Evolutionary conservation across 2,113 vertebrate genomes (phyloP), one percentile per base, ranked within the genome.

Genomic region (Synodontis membranacea): DNA sequence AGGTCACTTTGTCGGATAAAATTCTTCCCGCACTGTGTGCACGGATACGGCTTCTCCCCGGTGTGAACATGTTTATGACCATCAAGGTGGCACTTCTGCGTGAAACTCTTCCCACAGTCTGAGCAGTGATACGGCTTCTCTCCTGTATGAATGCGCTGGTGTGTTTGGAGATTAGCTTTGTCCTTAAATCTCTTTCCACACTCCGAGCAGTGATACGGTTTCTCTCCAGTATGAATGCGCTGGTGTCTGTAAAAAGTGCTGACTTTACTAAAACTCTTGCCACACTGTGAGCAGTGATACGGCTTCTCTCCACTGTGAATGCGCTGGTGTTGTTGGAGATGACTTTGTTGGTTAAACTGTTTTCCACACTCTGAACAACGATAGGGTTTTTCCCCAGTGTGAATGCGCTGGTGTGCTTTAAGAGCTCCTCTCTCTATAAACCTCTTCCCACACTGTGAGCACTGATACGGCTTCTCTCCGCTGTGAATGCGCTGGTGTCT

Each of bases 121-220:
- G 44, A 46, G 72, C 72, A 75, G 25, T n/a, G 25, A 46, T 75
- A 75, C 12, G 42, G 72, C 25, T 46, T 75, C 12, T 75, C 72
- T 75, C 72, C 72, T 1, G 42, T 75, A 25, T 75, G 72, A n/a
- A 44, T 75, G 37, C 72, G 42, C 42, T 75, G 42, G 72, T 75
- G 42, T 14, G 25, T 46, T 1, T 46, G 42, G 42, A 75, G 37
- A 75, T 75, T 75, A 28, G 42, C 25, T 46, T 75, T 75, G 72
- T 46, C 68, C 37, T 70, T 70, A 46, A 46, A 75, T 7, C 42
- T 75, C 72, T 75, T 75, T 7, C 72, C 37, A 75, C 72, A 75
- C 37, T 70, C 7, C 2, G 19, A 23, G 19, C 34, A 70, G 10
- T 42, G 68, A 42, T 42, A 42, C 8, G 68, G 68, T 11, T 70